Percentiles rank a stretch among this genome's conserved stretches.
Conservation (phyloP, 2,113 vertebrate genomes). For the Ahaetulla prasina region DNA sequence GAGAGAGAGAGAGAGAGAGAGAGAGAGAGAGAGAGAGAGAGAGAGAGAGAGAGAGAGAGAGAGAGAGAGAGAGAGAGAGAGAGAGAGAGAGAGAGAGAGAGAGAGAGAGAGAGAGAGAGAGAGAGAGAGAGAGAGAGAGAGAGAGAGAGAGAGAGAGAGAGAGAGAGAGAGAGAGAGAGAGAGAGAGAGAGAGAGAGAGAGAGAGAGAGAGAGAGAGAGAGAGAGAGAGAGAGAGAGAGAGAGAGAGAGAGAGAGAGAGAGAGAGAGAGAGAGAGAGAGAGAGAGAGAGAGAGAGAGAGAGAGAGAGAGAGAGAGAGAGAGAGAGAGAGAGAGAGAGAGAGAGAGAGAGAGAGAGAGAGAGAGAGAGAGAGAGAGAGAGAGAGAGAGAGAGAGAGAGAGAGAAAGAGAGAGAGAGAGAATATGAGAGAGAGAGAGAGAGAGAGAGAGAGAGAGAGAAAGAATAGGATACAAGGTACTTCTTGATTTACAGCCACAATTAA, state of each 20-base stretch:
- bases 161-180: neutral
- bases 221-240: neutral
- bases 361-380: neutral
- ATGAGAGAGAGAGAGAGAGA: too few species aligned
- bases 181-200: neutral
- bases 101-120: neutral
- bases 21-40: neutral
- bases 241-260: neutral
- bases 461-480: neutral
- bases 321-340: neutral
- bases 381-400: neutral
- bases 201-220: neutral
- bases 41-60: neutral
- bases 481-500: neutral
- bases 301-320: neutral
- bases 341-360: neutral
- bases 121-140: neutral
- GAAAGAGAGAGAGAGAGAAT: neutral
- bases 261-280: neutral
- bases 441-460: neutral
- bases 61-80: neutral
- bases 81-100: neutral
- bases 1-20: neutral
- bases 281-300: neutral
- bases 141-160: neutral